These are phyloP conservation scores for Tupaia tana DNA, from an alignment of 2,113 vertebrate species.

Conservation along the genomic window DNA sequence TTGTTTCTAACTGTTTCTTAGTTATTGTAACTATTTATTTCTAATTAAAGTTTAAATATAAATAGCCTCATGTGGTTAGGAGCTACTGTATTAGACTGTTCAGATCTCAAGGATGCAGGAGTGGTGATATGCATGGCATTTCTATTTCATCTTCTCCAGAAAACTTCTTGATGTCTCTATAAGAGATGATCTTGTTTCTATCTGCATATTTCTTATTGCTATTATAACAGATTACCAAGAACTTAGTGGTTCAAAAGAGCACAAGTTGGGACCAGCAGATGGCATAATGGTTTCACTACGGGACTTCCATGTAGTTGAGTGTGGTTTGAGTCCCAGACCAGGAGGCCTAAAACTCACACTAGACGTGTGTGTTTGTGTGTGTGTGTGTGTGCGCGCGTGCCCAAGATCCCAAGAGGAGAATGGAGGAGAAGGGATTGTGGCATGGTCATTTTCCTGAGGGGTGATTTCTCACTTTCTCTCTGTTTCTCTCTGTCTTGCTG, in stretches of 20 bases:
- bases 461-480: no score
- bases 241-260: neutral
- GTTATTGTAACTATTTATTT: neutral
- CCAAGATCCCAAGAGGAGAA: no score
- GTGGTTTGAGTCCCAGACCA: no score
- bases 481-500: no score
- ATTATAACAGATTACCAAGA: neutral
- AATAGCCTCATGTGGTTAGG: neutral
- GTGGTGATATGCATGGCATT: neutral
- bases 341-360: no score
- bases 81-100: neutral
- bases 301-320: no score
- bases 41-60: neutral
- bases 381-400: no score
- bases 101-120: neutral
- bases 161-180: neutral
- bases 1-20: neutral
- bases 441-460: no score
- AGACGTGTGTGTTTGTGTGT: no score
- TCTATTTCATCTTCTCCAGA: neutral
- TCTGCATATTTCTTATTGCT: neutral
- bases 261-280: neutral
- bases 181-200: neutral
- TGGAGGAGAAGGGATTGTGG: no score
- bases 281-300: no score